A percentile compares a stretch with the other conserved stretches of the same genome.
Conservation (phyloP, 2,797 vertebrate genomes). For the Hippocampus kuda region DNA sequence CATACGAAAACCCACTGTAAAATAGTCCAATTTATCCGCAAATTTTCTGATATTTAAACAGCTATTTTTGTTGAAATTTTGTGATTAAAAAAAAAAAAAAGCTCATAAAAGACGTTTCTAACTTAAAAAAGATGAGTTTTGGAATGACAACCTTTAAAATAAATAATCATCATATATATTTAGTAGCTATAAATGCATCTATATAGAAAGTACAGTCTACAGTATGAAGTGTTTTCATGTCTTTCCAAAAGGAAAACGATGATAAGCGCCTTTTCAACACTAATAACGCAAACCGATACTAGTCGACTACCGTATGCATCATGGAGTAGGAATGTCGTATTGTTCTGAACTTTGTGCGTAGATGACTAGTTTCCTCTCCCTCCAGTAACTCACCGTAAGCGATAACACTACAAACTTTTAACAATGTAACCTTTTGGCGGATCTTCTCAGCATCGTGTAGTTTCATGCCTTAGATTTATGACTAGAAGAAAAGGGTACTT, state of each 20-base stretch:
- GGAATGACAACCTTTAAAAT: slow-evolving; percentile 54
- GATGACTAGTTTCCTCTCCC: slow-evolving; percentile 41
- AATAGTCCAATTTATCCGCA: slow-evolving; percentile 8
- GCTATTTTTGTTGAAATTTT: slow-evolving; percentile 45
- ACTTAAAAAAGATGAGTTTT: slow-evolving; percentile 29
- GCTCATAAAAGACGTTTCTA: too few species aligned
- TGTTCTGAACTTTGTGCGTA: slow-evolving; percentile 63
- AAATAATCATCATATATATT: slow-evolving; percentile 11
- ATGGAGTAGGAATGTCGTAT: slow-evolving; percentile 65
- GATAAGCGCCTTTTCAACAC: slow-evolving; percentile 76
- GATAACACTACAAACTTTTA: slow-evolving; percentile 10
- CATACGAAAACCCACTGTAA: background rate
- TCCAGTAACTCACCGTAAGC: slow-evolving; percentile 5
- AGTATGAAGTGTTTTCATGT: slow-evolving; percentile 38
- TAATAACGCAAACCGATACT: slow-evolving; percentile 70
- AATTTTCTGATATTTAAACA: slow-evolving; percentile 23
- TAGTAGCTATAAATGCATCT: slow-evolving; percentile 31
- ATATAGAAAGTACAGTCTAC: slow-evolving; percentile 34
- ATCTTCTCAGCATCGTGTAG: slow-evolving; percentile 19
- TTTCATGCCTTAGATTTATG: slow-evolving; percentile 36
- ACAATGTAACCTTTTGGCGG: slow-evolving; percentile 18
- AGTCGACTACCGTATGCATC: slow-evolving; percentile 69
- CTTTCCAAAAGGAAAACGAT: slow-evolving; percentile 63
- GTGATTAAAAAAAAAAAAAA: too few species aligned
- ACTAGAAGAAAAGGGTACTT: slow-evolving; percentile 38